Conservation (phyloP, 2,888 invertebrate species). For the Andricus quercusramuli region DNA sequence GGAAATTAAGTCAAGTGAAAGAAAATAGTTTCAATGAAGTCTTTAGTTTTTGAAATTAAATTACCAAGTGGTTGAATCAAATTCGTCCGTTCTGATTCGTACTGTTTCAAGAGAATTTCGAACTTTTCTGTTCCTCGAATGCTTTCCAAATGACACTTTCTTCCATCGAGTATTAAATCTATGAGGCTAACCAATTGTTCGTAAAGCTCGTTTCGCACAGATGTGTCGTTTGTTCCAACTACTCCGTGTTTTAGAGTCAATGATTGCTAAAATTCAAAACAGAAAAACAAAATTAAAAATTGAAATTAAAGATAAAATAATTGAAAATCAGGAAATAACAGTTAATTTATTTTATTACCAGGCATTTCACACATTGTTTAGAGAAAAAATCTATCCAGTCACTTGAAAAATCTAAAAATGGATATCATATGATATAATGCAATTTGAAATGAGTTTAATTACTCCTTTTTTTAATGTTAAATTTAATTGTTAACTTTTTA, state of each 20-base stretch:
- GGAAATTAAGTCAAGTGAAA: constrained; percentile 15
- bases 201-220: constrained; percentile 82
- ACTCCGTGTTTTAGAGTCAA: constrained; percentile 79
- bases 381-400: too few species aligned
- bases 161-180: constrained; percentile 87
- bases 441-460: too few species aligned
- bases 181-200: constrained; percentile 86
- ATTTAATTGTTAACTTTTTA: too few species aligned
- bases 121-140: constrained; percentile 82
- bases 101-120: constrained; percentile 82
- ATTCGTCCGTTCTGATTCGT: constrained; percentile 84
- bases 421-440: too few species aligned
- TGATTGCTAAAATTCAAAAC: constrained; percentile 67
- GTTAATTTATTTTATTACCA: too few species aligned
- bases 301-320: background rate
- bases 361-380: too few species aligned
- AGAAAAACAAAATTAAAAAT: background rate
- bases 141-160: constrained; percentile 85
- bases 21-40: constrained; percentile 21
- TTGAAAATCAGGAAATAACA: too few species aligned
- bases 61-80: constrained; percentile 85
- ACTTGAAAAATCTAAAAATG: too few species aligned
- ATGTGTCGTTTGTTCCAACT: constrained; percentile 81
- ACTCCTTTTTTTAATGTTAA: too few species aligned
- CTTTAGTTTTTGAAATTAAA: constrained; percentile 60